Conservation (phyloP, 2,797 vertebrate genomes). For the Sarcophilus harrisii region DNA sequence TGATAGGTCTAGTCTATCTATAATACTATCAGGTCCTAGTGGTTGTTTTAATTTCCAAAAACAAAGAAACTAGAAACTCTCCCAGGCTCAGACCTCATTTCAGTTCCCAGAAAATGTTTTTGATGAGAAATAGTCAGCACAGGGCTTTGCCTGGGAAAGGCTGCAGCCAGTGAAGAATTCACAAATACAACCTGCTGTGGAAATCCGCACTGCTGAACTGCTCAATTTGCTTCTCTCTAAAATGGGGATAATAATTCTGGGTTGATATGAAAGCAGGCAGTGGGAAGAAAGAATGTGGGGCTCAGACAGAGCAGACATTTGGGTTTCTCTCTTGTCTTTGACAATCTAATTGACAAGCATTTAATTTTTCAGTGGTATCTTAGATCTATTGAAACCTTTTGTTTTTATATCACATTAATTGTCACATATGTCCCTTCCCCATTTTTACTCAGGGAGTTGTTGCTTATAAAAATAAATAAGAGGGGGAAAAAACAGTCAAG, state of each 20-base stretch:
- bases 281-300: neutral
- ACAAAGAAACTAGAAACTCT: neutral
- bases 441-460: neutral
- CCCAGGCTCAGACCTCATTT: constrained; percentile 1
- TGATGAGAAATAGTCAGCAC: neutral
- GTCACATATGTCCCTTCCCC: neutral
- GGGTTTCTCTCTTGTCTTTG: neutral
- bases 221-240: neutral
- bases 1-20: neutral
- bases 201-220: neutral
- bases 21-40: constrained; percentile 2
- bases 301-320: neutral
- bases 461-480: neutral
- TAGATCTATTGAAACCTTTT: neutral
- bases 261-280: neutral
- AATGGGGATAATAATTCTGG: neutral
- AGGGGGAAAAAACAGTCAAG: neutral
- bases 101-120: constrained; percentile 2
- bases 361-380: neutral
- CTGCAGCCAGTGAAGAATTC: neutral
- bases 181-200: neutral
- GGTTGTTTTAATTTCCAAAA: constrained; percentile 6
- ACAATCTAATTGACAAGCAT: neutral
- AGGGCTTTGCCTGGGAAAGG: neutral
- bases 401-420: neutral